Percentiles rank a stretch among this genome's conserved stretches.
Evolutionary conservation across 2,888 invertebrate genomes (phyloP).

Genomic region (Cerceris rybyensis): DNA sequence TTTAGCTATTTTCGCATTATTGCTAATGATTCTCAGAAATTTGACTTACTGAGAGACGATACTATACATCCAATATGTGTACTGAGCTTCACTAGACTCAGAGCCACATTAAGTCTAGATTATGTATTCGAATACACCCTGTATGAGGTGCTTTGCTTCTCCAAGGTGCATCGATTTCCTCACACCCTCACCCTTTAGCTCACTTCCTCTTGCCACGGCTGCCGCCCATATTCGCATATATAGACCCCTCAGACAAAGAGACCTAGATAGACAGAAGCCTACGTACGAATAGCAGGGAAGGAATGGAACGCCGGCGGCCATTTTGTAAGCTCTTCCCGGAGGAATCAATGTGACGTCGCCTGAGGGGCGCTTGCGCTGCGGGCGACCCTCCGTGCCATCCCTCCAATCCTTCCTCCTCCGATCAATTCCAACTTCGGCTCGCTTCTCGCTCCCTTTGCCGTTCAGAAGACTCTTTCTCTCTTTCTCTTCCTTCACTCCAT

Average conservation of each 20-base stretch:
- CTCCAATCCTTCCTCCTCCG: constrained; percentile 75
- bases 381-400: constrained; percentile 75
- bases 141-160: constrained; percentile 67
- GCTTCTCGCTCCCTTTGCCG: constrained; percentile 43
- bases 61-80: too few species aligned
- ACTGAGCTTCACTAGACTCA: constrained; percentile 14
- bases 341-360: constrained; percentile 82
- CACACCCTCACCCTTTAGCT: constrained; percentile 55
- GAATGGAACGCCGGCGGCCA: constrained; percentile 81
- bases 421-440: constrained; percentile 67
- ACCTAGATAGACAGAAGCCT: constrained; percentile 76
- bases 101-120: too few species aligned
- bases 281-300: constrained; percentile 74
- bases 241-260: constrained; percentile 74
- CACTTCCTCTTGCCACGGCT: constrained; percentile 43
- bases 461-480: constrained; percentile 8
- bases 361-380: constrained; percentile 81
- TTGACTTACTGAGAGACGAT: too few species aligned
- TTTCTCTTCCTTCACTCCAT: constrained; percentile 11
- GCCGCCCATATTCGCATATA: constrained; percentile 71
- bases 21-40: too few species aligned
- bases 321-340: constrained; percentile 82
- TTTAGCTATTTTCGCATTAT: too few species aligned
- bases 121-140: constrained; percentile 50
- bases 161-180: constrained; percentile 81